Percentiles rank a stretch among this genome's conserved stretches.
Evolutionary conservation across 1,140 invertebrate species (phyloP).

Genomic region (Drosophila nikananu): DNA sequence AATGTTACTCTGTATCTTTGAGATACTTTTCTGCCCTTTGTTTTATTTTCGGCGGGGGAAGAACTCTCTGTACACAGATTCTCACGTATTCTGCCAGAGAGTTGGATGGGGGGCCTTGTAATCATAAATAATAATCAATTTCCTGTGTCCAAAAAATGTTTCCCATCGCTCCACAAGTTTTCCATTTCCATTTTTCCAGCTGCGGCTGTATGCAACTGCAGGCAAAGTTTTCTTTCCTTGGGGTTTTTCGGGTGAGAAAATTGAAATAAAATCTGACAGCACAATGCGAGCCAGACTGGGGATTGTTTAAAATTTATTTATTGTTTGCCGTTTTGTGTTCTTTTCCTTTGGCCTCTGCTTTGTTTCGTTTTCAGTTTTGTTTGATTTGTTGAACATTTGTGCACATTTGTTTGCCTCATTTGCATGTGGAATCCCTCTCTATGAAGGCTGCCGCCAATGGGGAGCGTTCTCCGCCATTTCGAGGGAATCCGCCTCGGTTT

Average conservation of each 20-base stretch:
- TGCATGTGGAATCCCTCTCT: slow-evolving; percentile 44
- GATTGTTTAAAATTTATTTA: slow-evolving; percentile 67
- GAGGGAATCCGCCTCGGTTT: slow-evolving; percentile 24
- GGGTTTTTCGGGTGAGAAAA: slow-evolving; percentile 62
- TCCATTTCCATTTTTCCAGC: slow-evolving; percentile 46
- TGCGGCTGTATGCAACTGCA: slow-evolving; percentile 67
- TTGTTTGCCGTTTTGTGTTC: slow-evolving; percentile 47
- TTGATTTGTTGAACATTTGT: slow-evolving; percentile 66
- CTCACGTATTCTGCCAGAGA: slow-evolving; percentile 55
- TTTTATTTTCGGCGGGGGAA: slow-evolving; percentile 42
- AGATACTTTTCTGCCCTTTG: slow-evolving; percentile 38
- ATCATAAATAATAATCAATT: slow-evolving; percentile 84
- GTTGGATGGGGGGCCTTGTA: slow-evolving; percentile 46
- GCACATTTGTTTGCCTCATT: slow-evolving; percentile 76
- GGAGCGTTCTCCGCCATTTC: slow-evolving; percentile 28
- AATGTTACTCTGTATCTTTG: slow-evolving; percentile 53
- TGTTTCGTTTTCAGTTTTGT: slow-evolving; percentile 30
- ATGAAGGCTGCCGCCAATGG: slow-evolving; percentile 57
- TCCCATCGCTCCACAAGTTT: slow-evolving; percentile 74
- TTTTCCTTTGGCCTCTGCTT: slow-evolving; percentile 1
- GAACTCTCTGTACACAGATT: slow-evolving; percentile 46
- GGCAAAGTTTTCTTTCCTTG: slow-evolving; percentile 56
- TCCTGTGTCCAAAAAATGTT: slow-evolving; percentile 76
- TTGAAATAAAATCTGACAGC: slow-evolving; percentile 73
- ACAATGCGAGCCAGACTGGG: slow-evolving; percentile 32